These are phyloP conservation scores for Nasua narica DNA, from an alignment of 2,797 vertebrate species.

Conservation along the genomic window DNA sequence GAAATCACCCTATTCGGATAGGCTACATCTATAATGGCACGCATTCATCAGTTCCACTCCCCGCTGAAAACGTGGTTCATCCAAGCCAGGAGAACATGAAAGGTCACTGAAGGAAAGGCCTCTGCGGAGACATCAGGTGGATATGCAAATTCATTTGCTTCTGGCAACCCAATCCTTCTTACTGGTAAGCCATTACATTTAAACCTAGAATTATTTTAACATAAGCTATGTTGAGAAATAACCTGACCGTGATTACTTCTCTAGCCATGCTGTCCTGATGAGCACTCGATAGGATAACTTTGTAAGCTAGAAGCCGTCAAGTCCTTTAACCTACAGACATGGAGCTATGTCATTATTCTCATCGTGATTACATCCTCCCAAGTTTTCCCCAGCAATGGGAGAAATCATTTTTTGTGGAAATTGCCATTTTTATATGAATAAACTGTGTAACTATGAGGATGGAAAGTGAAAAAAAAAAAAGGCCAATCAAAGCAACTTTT, in stretches of 20 bases:
- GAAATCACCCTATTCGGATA: not conserved
- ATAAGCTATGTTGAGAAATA: not conserved
- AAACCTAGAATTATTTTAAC: slow-evolving; percentile 23
- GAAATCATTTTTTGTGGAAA: not conserved
- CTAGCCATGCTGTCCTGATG: not conserved
- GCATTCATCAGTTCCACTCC: not conserved
- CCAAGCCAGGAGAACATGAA: not conserved
- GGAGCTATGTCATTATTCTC: not conserved
- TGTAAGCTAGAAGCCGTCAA: not conserved
- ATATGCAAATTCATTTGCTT: not conserved
- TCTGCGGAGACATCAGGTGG: not conserved
- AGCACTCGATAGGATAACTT: not conserved
- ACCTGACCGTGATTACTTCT: not conserved
- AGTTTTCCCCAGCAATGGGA: not conserved
- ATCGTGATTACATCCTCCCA: not conserved
- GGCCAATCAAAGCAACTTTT: not conserved
- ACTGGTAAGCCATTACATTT: not conserved
- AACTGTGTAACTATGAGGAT: not conserved
- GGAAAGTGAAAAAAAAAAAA: not conserved
- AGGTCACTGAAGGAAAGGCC: not conserved
- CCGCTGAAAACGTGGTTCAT: slow-evolving; percentile 14
- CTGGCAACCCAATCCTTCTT: slow-evolving; percentile 1
- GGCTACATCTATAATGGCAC: not conserved
- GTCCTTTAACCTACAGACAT: not conserved
- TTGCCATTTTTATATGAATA: not conserved